Evolutionary conservation across 2,113 vertebrate genomes (phyloP).

Genomic region (Brachypteracias leptosomus): DNA sequence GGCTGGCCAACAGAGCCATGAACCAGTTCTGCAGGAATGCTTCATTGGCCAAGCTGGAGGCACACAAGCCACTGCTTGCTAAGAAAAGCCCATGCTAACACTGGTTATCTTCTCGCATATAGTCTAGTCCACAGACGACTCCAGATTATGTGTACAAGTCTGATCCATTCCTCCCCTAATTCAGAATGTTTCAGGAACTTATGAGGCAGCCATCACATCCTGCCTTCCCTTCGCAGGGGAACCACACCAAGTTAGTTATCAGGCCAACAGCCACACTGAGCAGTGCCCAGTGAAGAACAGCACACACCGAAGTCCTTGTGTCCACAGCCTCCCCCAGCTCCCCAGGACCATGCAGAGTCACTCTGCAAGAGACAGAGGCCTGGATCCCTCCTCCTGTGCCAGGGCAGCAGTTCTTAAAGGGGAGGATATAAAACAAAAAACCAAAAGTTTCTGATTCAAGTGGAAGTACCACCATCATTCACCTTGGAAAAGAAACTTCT

Average conservation of each 20-base stretch:
- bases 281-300: neutral
- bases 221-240: neutral
- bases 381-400: constrained; percentile 3
- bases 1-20: neutral
- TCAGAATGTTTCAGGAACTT: neutral
- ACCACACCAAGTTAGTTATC: neutral
- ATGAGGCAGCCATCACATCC: rapidly evolving
- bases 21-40: neutral
- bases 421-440: neutral
- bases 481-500: neutral
- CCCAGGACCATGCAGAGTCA: neutral
- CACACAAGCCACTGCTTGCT: neutral
- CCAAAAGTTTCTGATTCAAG: constrained; percentile 23
- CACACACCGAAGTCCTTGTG: neutral
- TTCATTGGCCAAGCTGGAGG: neutral
- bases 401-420: constrained; percentile 29
- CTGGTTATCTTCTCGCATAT: neutral
- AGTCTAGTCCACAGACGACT: neutral
- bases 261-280: neutral
- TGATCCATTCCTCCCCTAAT: neutral
- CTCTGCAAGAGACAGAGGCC: neutral
- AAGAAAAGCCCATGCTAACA: neutral
- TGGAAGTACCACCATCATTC: constrained; percentile 38
- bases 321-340: neutral
- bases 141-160: neutral